Evolutionary conservation across 2,888 invertebrate species (phyloP).

Genomic region (Trissolcus japonicus): DNA sequence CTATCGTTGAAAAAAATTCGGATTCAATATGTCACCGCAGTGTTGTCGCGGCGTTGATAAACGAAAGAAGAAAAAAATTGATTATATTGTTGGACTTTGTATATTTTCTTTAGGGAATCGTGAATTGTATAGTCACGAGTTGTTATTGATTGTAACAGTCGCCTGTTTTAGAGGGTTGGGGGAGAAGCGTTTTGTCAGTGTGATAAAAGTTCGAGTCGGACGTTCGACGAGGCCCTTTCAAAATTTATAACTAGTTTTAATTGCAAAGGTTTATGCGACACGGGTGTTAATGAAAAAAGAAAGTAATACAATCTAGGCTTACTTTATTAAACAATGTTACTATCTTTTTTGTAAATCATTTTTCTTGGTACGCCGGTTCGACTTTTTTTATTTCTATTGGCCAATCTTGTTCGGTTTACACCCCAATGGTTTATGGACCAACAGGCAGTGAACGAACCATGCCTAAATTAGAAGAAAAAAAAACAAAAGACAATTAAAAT

Average conservation of each 20-base stretch:
- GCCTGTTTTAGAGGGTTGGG: no score
- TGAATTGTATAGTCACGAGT: no score
- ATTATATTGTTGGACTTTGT: neutral
- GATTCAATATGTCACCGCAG: no score
- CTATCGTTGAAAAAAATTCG: no score
- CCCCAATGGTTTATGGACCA: conserved; percentile 2
- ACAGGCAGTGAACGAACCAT: conserved; percentile 21
- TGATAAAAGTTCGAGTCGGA: neutral
- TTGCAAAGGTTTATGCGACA: neutral
- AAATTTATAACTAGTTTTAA: neutral
- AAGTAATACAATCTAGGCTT: neutral
- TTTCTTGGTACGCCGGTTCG: conserved; percentile 39
- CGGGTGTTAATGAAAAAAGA: neutral
- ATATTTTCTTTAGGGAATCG: no score
- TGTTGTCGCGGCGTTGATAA: no score
- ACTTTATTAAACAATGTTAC: neutral
- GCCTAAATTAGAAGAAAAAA: conserved; percentile 18
- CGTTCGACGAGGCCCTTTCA: neutral
- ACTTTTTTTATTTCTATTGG: conserved; percentile 10
- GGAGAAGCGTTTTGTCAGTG: no score
- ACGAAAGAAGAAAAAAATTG: neutral
- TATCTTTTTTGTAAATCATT: conserved; percentile 23
- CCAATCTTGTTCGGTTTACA: neutral
- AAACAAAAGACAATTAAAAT: conserved; percentile 1
- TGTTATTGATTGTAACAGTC: no score